Base-by-base conservation (phyloP, 1,140 invertebrate genomes). In the Chelonus insularis region DNA sequence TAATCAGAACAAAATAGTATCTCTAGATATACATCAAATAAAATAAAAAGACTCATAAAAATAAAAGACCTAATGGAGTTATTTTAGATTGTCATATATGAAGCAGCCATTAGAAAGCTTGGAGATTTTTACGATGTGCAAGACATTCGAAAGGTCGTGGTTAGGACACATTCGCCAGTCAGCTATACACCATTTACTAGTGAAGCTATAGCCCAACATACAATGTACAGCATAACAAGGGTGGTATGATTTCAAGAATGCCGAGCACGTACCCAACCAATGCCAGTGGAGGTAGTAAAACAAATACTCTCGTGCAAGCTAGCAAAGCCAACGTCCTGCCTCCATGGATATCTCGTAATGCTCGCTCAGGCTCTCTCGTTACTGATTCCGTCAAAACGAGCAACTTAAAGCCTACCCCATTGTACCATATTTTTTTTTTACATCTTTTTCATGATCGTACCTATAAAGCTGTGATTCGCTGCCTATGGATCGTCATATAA, bases 191-290 rank as follows among this genome's bases (percentile, higher is more conserved):
- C n/a, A n/a, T 34, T 12, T 41, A 32, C 18, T 25, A 7, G 8
- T 48, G 11, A 20, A 11, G 21, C 6, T 52, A 52, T n/a, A 20
- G n/a, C 18, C n/a, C 18, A 16, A 29, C 7, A 29, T 29, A 45
- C 57, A 41, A 29, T 47, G 59, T 57, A 21, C 39, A 64, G 45
- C 12, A 21, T 73, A 79, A 79, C 75, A 77, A 75, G 73, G 76
- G 73, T 75, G 73, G 72, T 70, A 74, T 67, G 71, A 74, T 78
- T 78, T 78, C 73, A 74, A 76, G 77, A 80, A 80, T 80, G 74
- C 79, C 58, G 72, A 76, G 73, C 78, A 81, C 78, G 79, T 81
- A 72, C 73, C 74, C 75, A 79, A 80, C 79, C 78, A 81, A 79
- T 79, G 77, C 79, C 73, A 66, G 71, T 73, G 72, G 70, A 76